phyloP scores from a whole-genome alignment of 2,797 vertebrate species.

The Babyrousa celebensis region DNA sequence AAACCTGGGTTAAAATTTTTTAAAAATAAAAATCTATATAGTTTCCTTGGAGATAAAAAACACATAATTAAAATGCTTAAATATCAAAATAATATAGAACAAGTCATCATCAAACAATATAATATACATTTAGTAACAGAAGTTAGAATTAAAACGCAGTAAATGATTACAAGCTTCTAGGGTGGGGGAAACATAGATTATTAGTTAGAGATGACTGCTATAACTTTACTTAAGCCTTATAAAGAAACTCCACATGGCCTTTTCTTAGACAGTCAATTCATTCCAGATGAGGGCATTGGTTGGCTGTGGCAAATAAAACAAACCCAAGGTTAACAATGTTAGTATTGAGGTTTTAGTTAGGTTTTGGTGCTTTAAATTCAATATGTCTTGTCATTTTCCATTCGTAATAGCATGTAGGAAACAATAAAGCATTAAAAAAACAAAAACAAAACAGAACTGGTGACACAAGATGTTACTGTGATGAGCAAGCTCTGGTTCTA shows the following conservation, averaged over 20 bases:
- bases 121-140: background rate
- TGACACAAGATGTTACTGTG: background rate
- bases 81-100: constrained; percentile 15
- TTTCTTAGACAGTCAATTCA: background rate
- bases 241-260: background rate
- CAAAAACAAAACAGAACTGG: background rate
- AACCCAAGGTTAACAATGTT: background rate
- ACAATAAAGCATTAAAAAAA: background rate
- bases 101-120: constrained; percentile 3
- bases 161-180: background rate
- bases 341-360: constrained; percentile 56
- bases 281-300: constrained; percentile 1
- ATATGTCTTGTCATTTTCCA: constrained; percentile 42
- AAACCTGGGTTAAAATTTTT: background rate
- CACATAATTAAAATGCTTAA: background rate
- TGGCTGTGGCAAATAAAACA: constrained; percentile 47
- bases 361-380: constrained; percentile 59
- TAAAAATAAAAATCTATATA: background rate
- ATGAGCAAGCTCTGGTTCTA: background rate
- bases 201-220: background rate
- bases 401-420: background rate
- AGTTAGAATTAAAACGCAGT: constrained; percentile 33
- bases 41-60: constrained; percentile 17
- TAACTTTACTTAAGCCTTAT: background rate
- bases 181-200: background rate